These are phyloP conservation scores for Lacerta bilineata DNA, from an alignment of 2,797 vertebrate species.

Conservation along the genomic window DNA sequence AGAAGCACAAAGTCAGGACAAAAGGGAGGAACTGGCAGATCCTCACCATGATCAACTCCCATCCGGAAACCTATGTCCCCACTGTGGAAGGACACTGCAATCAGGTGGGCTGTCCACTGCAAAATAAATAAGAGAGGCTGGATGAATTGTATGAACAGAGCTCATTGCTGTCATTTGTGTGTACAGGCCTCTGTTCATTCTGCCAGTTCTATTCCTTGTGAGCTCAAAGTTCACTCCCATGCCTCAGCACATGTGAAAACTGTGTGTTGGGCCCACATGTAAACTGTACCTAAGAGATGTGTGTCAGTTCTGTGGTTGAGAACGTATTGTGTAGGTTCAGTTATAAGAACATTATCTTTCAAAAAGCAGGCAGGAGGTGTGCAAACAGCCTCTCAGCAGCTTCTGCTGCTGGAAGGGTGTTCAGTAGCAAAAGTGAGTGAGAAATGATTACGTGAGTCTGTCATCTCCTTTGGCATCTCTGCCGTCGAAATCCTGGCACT, in stretches of 20 bases:
- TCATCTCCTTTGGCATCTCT: conserved; percentile 33
- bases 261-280: background rate
- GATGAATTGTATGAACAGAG: background rate
- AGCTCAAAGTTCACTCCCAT: background rate
- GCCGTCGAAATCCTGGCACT: conserved; percentile 51
- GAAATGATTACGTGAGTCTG: conserved; percentile 37
- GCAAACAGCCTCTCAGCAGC: background rate
- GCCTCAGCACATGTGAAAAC: background rate
- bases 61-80: too few relatives aligned
- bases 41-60: too few relatives aligned
- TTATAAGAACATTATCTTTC: background rate
- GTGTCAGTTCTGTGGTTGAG: accelerated
- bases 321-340: background rate
- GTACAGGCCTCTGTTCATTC: background rate
- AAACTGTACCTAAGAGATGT: background rate
- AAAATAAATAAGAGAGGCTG: background rate
- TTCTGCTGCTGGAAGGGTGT: conserved; percentile 35
- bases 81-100: too few relatives aligned
- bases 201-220: background rate
- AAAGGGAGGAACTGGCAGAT: too few relatives aligned
- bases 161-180: background rate
- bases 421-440: conserved; percentile 25
- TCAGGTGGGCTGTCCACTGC: background rate
- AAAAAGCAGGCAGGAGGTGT: conserved; percentile 24
- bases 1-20: too few relatives aligned